Evolutionary conservation across 2,113 vertebrate genomes (phyloP), one percentile per base, ranked within the genome.

Genomic region (Picathartes gymnocephalus): DNA sequence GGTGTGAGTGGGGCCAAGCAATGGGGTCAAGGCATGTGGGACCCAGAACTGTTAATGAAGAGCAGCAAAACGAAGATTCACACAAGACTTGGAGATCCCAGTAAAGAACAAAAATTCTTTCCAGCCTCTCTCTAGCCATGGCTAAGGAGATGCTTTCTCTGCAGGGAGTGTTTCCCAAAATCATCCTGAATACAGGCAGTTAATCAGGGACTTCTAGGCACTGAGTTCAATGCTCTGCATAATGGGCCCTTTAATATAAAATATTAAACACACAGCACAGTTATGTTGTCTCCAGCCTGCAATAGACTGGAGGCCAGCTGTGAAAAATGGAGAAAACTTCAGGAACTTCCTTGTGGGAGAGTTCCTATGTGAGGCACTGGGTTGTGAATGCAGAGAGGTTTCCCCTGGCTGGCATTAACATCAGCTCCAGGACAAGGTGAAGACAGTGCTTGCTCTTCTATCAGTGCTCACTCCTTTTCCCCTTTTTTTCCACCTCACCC

Each of bases 401-500:
- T 78, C 21, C 21, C 31, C 44, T 42, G 31, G 23, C 35, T 22
- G 5, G 5, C 40, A 51, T 22, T 7, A 27, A 45, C 37, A 51
- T 15, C 40, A 78, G 14, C 62, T 25, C 33, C 7, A 6, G 53
- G 48, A 56, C 35, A 53, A 19, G n/a, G 8, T 1, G 0, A n/a
- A 13, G 31, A 19, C 2, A 2, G 64, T 0, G 0, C 13, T 50
- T 65, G 27, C 18, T 81, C 47, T 86, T 74, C 28, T 50, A 20
- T 11, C 56, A 35, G 8, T 50, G 66, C 74, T 95, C 57, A 97
- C 31, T 6, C 24, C 28, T 88, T n/a, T 66, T 40, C 66, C 33
- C 40, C 28, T 16, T 28, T 11, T 78, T 92, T 91, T 61, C 74
- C 33, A 12, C 80, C 96, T 95, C 92, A 68, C 50, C 57, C 95